A percentile compares a stretch with the other conserved stretches of the same genome.
Conservation (phyloP, 2,797 vertebrate species). For the Philypnodon macrostomus region DNA sequence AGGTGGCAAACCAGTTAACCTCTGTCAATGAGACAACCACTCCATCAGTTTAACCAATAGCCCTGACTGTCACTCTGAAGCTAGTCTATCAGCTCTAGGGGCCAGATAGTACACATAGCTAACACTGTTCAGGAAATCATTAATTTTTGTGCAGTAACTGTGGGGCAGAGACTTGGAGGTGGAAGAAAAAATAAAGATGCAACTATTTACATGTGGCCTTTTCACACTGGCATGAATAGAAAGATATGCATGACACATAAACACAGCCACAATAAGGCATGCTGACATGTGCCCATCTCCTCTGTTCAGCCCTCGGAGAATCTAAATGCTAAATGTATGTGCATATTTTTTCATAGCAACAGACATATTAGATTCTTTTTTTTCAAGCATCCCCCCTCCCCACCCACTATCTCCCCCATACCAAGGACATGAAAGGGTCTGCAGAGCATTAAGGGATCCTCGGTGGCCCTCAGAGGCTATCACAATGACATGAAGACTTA, state of each 20-base stretch:
- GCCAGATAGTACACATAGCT: too few species aligned
- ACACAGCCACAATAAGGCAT: slow-evolving; percentile 67
- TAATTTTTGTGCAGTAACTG: slow-evolving; percentile 78
- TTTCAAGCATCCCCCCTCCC: slow-evolving; percentile 74
- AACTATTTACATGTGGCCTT: slow-evolving; percentile 84
- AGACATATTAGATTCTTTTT: slow-evolving; percentile 87
- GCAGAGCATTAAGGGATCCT: slow-evolving; percentile 94
- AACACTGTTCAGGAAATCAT: too few species aligned
- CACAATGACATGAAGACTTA: slow-evolving; percentile 89
- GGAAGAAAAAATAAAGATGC: slow-evolving; percentile 85
- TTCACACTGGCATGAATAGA: slow-evolving; percentile 35
- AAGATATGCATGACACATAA: slow-evolving; percentile 26
- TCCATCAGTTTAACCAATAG: slow-evolving; percentile 48
- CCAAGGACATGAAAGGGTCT: slow-evolving; percentile 93
- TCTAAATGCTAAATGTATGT: slow-evolving; percentile 97
- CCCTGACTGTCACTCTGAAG: slow-evolving; percentile 52
- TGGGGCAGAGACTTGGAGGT: slow-evolving; percentile 82
- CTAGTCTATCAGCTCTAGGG: neutral
- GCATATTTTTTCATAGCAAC: slow-evolving; percentile 98
- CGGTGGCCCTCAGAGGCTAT: slow-evolving; percentile 87
- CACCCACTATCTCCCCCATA: slow-evolving; percentile 62
- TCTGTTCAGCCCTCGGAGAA: slow-evolving; percentile 92
- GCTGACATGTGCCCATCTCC: slow-evolving; percentile 89
- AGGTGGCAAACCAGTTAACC: slow-evolving; percentile 65
- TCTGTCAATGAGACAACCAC: slow-evolving; percentile 55